Evolutionary conservation across 2,113 vertebrate species (phyloP).

Genomic region (Nannobrachium achirus): DNA sequence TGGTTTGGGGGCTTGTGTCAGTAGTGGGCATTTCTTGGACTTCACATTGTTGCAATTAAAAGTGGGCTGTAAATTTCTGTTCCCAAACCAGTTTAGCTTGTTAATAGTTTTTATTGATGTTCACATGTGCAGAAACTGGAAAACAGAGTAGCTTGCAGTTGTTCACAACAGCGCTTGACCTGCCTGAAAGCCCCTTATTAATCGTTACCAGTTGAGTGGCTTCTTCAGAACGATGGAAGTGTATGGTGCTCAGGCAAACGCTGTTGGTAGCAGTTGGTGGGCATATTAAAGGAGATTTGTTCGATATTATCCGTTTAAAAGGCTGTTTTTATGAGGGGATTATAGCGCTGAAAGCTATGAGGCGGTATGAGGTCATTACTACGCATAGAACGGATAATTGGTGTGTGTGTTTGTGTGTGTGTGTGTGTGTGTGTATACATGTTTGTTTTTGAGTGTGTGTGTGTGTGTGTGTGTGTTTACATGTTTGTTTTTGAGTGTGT

Average conservation of each 20-base stretch:
- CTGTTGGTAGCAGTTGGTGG: conserved; percentile 19
- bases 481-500: not conserved
- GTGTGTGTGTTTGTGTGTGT: conserved; percentile 3
- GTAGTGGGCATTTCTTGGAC: not conserved
- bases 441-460: conserved; percentile 4
- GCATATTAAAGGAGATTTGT: conserved; percentile 9
- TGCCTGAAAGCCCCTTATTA: not conserved
- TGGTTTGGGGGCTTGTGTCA: not conserved
- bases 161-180: conserved; percentile 20
- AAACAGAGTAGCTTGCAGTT: not conserved
- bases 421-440: not conserved
- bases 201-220: not conserved
- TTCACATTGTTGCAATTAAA: not conserved
- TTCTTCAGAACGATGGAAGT: not conserved
- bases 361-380: conserved; percentile 27
- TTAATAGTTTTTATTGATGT: conserved; percentile 6
- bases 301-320: conserved; percentile 21
- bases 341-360: not conserved
- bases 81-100: not conserved
- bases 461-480: conserved; percentile 1
- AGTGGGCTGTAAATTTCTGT: not conserved
- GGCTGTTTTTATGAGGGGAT: conserved; percentile 31
- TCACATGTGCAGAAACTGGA: conserved; percentile 8
- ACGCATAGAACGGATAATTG: conserved; percentile 1
- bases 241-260: no score